These are phyloP conservation scores for Phenganax subtilis DNA, from an alignment of 92 coral and sea anemone genomes.

Conservation along the genomic window DNA sequence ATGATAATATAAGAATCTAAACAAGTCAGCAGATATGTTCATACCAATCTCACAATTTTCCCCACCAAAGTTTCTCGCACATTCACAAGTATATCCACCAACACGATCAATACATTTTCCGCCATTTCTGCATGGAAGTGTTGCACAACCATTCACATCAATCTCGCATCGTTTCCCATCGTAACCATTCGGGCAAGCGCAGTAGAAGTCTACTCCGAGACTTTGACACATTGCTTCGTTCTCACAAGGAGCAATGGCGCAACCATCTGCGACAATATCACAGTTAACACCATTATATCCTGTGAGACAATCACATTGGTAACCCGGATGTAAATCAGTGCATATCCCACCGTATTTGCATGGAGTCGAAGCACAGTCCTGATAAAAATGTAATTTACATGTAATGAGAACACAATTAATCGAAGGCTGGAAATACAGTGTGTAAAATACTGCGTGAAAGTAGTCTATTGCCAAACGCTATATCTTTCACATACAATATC, in stretches of 20 bases:
- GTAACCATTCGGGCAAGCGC: constrained; percentile 67
- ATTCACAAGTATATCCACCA: constrained; percentile 70
- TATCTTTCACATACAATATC: constrained; percentile 56
- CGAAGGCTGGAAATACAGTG: neutral
- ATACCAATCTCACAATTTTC: constrained; percentile 72
- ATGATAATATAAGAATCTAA: too few species aligned
- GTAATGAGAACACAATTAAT: too few species aligned
- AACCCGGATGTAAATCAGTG: constrained; percentile 53
- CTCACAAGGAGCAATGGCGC: constrained; percentile 70
- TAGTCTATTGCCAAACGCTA: constrained; percentile 20
- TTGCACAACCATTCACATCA: constrained; percentile 71
- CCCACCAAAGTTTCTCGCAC: constrained; percentile 75
- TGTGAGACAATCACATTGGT: constrained; percentile 57
- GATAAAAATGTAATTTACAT: neutral
- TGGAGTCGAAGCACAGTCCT: constrained; percentile 73
- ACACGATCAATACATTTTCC: constrained; percentile 73
- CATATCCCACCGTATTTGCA: constrained; percentile 88
- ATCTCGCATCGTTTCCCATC: constrained; percentile 68
- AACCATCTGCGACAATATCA: constrained; percentile 70
- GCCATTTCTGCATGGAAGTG: constrained; percentile 76
- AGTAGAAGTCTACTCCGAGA: constrained; percentile 64
- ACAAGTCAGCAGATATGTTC: neutral
- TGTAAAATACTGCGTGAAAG: neutral
- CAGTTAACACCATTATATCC: constrained; percentile 87
- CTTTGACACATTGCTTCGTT: constrained; percentile 69